phyloP scores from a whole-genome alignment of 2,888 invertebrate species.

The Andrena flavipes region DNA sequence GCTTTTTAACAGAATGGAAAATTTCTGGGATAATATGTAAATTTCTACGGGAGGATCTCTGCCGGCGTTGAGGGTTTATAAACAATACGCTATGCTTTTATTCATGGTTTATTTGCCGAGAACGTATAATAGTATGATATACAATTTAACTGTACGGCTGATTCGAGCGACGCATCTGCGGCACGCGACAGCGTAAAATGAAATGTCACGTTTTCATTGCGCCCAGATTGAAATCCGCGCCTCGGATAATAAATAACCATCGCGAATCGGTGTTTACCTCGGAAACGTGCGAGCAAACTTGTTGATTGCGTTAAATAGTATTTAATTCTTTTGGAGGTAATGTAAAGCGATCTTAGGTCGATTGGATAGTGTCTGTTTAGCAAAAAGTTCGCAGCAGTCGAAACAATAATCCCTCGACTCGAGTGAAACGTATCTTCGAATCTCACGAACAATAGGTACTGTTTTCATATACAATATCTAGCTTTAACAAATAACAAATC shows the following conservation, averaged over 20 bases:
- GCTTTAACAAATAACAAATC: neutral
- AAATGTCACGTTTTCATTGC: neutral
- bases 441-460: neutral
- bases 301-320: neutral
- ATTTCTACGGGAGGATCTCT: neutral
- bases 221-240: neutral
- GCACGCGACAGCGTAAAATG: neutral
- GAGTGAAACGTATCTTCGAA: neutral
- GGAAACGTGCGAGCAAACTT: neutral
- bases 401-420: neutral
- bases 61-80: neutral
- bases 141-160: slow-evolving; percentile 13
- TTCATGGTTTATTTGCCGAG: slow-evolving; percentile 5
- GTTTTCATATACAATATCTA: neutral
- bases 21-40: slow-evolving; percentile 9
- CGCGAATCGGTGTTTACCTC: neutral
- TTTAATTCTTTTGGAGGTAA: neutral
- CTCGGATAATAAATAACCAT: slow-evolving; percentile 40
- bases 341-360: neutral
- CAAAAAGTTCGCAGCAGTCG: neutral
- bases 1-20: neutral
- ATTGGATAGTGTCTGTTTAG: neutral
- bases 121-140: neutral
- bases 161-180: neutral
- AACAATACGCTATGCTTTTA: neutral